Percentiles rank a stretch among this genome's conserved stretches.
Evolutionary conservation across 1,140 invertebrate genomes (phyloP).

Genomic region (Leptinotarsa undecemlineata): DNA sequence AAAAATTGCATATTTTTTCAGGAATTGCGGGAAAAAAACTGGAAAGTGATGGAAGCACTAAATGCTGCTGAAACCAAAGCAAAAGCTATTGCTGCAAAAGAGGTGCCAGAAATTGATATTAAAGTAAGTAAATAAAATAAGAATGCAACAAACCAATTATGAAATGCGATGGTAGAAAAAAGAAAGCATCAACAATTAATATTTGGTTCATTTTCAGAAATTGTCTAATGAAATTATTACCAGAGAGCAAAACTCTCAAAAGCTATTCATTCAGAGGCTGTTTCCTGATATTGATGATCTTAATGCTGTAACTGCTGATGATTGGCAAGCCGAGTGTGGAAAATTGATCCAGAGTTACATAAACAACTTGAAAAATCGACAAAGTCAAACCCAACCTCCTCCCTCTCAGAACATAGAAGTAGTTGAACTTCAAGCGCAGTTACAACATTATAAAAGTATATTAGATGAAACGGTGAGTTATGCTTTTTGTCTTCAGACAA

Average conservation of each 20-base stretch:
- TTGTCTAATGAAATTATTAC: conserved; percentile 56
- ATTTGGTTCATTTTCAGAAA: conserved; percentile 32
- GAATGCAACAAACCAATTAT: conserved; percentile 2
- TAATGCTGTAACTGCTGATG: conserved; percentile 44
- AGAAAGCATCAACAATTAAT: no score
- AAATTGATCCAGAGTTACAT: conserved; percentile 36
- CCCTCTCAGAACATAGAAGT: conserved; percentile 43
- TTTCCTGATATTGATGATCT: conserved; percentile 61
- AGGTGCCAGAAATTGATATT: conserved; percentile 29
- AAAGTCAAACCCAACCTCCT: conserved; percentile 21
- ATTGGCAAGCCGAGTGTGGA: conserved; percentile 34
- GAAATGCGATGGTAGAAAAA: no score
- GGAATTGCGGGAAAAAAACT: conserved; percentile 84
- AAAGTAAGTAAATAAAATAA: conserved; percentile 40
- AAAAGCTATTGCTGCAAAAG: conserved; percentile 31
- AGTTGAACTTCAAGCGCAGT: conserved; percentile 65
- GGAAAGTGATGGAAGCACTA: conserved; percentile 86
- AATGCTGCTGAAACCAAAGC: conserved; percentile 62
- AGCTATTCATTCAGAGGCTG: conserved; percentile 62
- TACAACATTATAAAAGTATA: conserved; percentile 73
- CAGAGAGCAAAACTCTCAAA: conserved; percentile 62
- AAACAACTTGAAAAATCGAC: conserved; percentile 26
- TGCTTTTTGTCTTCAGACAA: conserved; percentile 6
- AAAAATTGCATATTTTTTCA: conserved; percentile 50
- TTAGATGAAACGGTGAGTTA: conserved; percentile 73